Conservation (phyloP, 2,888 invertebrate species). For the Eilema caniola region DNA sequence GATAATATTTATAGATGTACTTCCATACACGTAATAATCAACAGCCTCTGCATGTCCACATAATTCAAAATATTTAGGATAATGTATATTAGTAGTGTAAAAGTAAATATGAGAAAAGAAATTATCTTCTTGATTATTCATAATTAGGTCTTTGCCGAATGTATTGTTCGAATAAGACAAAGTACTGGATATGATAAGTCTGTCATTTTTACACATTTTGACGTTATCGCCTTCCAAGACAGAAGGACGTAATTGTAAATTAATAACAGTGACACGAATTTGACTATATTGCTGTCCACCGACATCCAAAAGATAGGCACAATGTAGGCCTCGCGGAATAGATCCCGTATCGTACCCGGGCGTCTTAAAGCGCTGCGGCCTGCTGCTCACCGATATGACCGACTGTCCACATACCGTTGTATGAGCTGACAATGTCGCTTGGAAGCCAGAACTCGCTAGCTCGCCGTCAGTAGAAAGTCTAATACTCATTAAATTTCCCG, state of each 20-base stretch:
- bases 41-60: constrained; percentile 65
- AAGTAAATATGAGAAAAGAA: constrained; percentile 58
- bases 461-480: constrained; percentile 89
- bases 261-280: constrained; percentile 63
- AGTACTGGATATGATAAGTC: constrained; percentile 64
- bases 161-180: constrained; percentile 56
- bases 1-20: constrained; percentile 61
- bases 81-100: constrained; percentile 39
- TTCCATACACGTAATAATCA: constrained; percentile 69
- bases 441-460: constrained; percentile 88
- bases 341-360: constrained; percentile 68
- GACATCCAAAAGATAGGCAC: constrained; percentile 65
- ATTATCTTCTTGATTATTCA: constrained; percentile 53
- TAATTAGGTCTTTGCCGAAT: constrained; percentile 66
- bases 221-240: constrained; percentile 38
- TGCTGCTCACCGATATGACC: constrained; percentile 49
- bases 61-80: constrained; percentile 57
- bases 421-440: constrained; percentile 83
- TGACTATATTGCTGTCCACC: constrained; percentile 39
- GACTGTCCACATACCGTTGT: constrained; percentile 73
- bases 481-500: constrained; percentile 88
- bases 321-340: constrained; percentile 72
- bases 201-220: constrained; percentile 70
- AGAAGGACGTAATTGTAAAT: constrained; percentile 66
- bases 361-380: constrained; percentile 62